Evolutionary conservation across 2,888 invertebrate genomes (phyloP).

Genomic region (Pristionchus arcanus): DNA sequence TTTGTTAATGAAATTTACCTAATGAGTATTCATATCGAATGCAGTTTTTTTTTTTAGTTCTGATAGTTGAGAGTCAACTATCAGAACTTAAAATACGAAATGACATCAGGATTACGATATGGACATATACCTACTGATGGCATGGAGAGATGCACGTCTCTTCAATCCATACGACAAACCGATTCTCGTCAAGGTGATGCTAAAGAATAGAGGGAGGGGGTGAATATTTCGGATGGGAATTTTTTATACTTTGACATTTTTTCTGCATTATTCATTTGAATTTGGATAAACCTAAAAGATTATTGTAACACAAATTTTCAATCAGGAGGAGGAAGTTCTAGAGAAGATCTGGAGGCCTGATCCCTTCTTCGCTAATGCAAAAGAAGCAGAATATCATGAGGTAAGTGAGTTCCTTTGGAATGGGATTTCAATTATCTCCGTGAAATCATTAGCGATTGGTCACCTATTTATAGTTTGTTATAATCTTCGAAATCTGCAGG

Average conservation of each 20-base stretch:
- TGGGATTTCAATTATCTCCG: not conserved
- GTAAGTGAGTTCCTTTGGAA: conserved; percentile 44
- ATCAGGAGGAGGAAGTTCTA: conserved; percentile 70
- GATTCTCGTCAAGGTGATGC: conserved; percentile 76
- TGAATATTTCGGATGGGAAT: conserved; percentile 50
- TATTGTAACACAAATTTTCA: not conserved
- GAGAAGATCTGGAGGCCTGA: conserved; percentile 78
- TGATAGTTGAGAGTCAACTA: not conserved
- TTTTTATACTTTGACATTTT: too few relatives aligned
- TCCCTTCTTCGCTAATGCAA: conserved; percentile 78
- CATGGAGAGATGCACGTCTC: conserved; percentile 77
- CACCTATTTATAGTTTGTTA: not conserved
- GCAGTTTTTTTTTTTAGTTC: too few relatives aligned
- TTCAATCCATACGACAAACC: conserved; percentile 77
- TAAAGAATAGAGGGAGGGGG: too few relatives aligned
- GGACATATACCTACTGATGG: conserved; percentile 78
- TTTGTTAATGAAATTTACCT: too few relatives aligned
- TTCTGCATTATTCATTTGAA: too few relatives aligned
- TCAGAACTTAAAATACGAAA: too few relatives aligned
- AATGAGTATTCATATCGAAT: too few relatives aligned
- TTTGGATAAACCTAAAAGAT: too few relatives aligned
- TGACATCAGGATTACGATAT: conserved; percentile 77
- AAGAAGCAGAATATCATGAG: conserved; percentile 79
- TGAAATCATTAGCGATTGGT: not conserved
- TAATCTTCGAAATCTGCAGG: conserved; percentile 38